Evolutionary conservation across 2,888 invertebrate genomes (phyloP).

Genomic region (Himalopsyche anomala): DNA sequence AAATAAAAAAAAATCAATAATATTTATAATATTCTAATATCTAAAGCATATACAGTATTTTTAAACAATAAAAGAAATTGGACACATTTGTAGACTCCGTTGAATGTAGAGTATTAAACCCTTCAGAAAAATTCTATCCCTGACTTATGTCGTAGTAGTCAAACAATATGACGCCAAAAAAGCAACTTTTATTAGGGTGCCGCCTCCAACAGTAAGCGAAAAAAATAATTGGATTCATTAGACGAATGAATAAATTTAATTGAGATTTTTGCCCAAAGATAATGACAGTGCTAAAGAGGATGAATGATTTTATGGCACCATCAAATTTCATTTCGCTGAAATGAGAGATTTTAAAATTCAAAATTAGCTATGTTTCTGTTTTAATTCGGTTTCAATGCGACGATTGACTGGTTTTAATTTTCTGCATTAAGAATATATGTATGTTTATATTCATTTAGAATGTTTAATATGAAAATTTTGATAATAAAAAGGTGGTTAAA

Average conservation of each 20-base stretch:
- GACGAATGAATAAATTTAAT: slow-evolving; percentile 56
- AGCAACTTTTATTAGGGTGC: slow-evolving; percentile 50
- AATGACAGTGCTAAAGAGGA: slow-evolving; percentile 6
- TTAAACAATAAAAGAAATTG: no score
- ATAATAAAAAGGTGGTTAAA: no score
- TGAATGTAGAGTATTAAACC: no score
- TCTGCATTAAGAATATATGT: not conserved
- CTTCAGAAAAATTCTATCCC: no score
- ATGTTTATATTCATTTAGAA: no score
- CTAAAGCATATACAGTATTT: no score
- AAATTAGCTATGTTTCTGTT: slow-evolving; percentile 6
- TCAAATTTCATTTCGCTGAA: slow-evolving; percentile 34
- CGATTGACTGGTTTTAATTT: not conserved
- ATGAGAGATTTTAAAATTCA: slow-evolving; percentile 9
- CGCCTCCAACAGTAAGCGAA: slow-evolving; percentile 47
- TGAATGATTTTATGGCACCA: slow-evolving; percentile 33
- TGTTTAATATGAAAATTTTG: no score
- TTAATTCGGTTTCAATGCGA: slow-evolving; percentile 10
- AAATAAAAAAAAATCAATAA: no score
- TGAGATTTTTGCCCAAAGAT: slow-evolving; percentile 48
- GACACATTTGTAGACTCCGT: no score
- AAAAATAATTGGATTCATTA: slow-evolving; percentile 61
- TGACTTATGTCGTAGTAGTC: not conserved
- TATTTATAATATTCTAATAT: no score
- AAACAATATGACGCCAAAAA: slow-evolving; percentile 43